These are phyloP conservation scores for Cosmia trapezina DNA, from an alignment of 2,888 invertebrate species.

Conservation along the genomic window DNA sequence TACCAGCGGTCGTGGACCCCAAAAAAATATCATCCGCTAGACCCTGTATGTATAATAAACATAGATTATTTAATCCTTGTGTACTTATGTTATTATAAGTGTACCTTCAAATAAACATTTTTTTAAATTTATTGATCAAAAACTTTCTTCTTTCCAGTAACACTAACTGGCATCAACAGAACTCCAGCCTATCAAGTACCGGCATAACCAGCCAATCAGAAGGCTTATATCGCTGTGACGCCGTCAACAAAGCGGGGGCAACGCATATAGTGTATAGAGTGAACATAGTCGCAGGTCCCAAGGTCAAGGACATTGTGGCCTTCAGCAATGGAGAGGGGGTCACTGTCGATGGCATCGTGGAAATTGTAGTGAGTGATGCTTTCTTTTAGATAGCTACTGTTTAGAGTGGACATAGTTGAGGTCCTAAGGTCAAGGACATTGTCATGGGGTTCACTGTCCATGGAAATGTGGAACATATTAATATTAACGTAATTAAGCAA, in stretches of 20 bases:
- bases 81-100: no score
- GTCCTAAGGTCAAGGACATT: constrained; percentile 71
- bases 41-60: not conserved
- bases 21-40: not conserved
- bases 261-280: constrained; percentile 88
- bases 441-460: constrained; percentile 69
- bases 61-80: no score
- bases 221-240: constrained; percentile 91
- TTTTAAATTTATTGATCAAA: no score
- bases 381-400: no score
- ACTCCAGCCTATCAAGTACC: constrained; percentile 70
- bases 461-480: constrained; percentile 66
- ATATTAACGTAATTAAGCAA: no score
- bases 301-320: constrained; percentile 69
- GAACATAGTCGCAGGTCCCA: constrained; percentile 80
- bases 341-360: constrained; percentile 65
- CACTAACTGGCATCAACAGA: constrained; percentile 75
- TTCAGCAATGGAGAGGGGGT: constrained; percentile 69
- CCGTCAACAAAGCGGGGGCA: constrained; percentile 91
- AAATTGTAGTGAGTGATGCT: constrained; percentile 73
- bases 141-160: constrained; percentile 72
- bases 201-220: constrained; percentile 76
- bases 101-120: no score
- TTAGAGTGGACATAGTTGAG: no score
- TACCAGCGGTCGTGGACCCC: not conserved